Conservation (phyloP, 2,888 invertebrate species). For the Apodemia mormo region DNA sequence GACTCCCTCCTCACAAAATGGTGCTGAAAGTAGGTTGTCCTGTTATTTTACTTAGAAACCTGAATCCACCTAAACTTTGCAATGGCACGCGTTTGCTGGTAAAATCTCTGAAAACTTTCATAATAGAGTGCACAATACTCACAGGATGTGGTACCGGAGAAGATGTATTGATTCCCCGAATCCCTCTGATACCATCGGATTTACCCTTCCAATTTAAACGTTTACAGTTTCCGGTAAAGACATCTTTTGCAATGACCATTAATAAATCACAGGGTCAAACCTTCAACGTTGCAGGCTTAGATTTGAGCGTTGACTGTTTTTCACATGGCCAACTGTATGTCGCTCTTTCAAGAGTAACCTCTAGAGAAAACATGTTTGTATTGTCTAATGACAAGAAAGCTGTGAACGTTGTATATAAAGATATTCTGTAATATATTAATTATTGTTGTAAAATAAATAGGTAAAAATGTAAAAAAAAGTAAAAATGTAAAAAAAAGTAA, state of each 20-base stretch:
- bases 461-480: conserved; percentile 7
- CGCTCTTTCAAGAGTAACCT: conserved; percentile 19
- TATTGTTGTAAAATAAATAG: background rate
- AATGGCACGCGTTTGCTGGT: conserved; percentile 38
- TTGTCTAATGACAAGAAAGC: conserved; percentile 6
- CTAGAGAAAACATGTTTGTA: conserved; percentile 14
- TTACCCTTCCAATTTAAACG: conserved; percentile 40
- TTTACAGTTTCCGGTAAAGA: conserved; percentile 36
- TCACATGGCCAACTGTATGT: conserved; percentile 27
- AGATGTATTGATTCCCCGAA: conserved; percentile 33
- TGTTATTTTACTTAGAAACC: conserved; percentile 40
- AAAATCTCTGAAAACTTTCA: conserved; percentile 39
- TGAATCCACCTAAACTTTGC: conserved; percentile 39
- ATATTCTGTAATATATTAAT: conserved; percentile 9
- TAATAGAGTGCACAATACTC: conserved; percentile 42
- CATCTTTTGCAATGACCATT: conserved; percentile 35
- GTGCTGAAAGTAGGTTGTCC: conserved; percentile 41
- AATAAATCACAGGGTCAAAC: conserved; percentile 32
- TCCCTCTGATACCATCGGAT: conserved; percentile 38
- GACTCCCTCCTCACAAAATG: conserved; percentile 39
- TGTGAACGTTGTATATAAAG: conserved; percentile 13
- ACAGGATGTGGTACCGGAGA: conserved; percentile 40
- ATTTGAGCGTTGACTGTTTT: conserved; percentile 32
- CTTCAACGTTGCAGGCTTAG: conserved; percentile 29
- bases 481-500: background rate